Conservation (phyloP, 2,113 vertebrate genomes). For the Arenaria interpres region DNA sequence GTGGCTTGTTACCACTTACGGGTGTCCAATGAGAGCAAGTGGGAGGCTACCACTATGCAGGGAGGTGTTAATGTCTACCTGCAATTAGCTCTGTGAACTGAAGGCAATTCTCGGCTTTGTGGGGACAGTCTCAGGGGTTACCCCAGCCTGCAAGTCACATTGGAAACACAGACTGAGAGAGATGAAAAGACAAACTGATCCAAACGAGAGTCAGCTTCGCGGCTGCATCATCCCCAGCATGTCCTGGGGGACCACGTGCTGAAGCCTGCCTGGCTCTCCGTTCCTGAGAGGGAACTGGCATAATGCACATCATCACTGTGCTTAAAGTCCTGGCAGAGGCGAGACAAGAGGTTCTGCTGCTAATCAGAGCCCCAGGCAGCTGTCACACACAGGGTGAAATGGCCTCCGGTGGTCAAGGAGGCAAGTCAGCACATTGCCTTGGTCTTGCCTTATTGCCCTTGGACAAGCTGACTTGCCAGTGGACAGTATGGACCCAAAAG, state of each 20-base stretch:
- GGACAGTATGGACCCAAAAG: not conserved
- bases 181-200: not conserved
- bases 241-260: not conserved
- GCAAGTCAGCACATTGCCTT: not conserved
- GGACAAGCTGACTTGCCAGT: not conserved
- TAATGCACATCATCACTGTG: not conserved
- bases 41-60: not conserved
- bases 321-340: not conserved
- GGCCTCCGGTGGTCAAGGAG: not conserved
- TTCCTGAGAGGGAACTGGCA: not conserved
- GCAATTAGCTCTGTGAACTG: not conserved
- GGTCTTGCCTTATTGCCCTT: not conserved
- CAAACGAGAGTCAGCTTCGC: accelerated
- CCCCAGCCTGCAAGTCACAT: not conserved
- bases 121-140: not conserved
- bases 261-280: not conserved
- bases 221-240: not conserved
- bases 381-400: not conserved
- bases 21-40: not conserved
- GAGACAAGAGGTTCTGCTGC: not conserved
- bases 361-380: not conserved
- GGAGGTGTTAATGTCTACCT: not conserved
- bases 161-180: not conserved
- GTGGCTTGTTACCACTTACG: not conserved
- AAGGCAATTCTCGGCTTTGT: not conserved